Evolutionary conservation across 2,888 invertebrate species (phyloP), one percentile per base, ranked within the genome.

Genomic region (Cheilosia pagana): DNA sequence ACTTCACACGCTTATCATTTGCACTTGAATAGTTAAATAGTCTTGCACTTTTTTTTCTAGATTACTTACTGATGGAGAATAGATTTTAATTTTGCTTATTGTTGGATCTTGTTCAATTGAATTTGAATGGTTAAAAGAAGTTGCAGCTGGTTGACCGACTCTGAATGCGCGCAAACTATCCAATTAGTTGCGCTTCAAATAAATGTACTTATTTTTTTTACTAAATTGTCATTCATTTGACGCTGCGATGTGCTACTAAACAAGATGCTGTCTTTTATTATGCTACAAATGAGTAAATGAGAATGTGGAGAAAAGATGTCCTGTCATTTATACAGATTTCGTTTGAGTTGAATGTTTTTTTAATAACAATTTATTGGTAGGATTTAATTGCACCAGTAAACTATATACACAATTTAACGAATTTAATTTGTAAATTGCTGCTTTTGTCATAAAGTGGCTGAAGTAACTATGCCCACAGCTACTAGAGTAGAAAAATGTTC

Each of bases 31-130:
- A 28, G 28, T 57, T 43, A 41, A 59, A 52, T 50, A 60, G 52
- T 52, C 55, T 53, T 50, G 39, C 50, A 25, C 39, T 28, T 43
- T 65, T 6, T 55, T 28, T 2, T n/a, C n/a, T n/a, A 1, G 7
- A 45, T 3, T 7, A 41, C 14, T 16, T 6, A n/a, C 19, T 55
- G n/a, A 16, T 41, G 65, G 10, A 53, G 48, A 48, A 57, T 39
- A 52, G 43, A 48, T n/a, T 48, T 75, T 50, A 39, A 55, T 63
- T 74, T 62, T 21, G 10, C 23, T 35, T 16, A 41, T 59, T 57
- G 35, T 45, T 21, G 14, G 16, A 43, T 28, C 31, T 21, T 45
- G 21, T 63, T 74, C 74, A 74, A 74, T 63, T 65, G 39, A 74
- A 72, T 52, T 48, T 48, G 28, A 52, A 52, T 52, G 74, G 28